These are phyloP conservation scores for Dunckerocampus dactyliophorus DNA, from an alignment of 2,113 vertebrate genomes.

Conservation along the genomic window DNA sequence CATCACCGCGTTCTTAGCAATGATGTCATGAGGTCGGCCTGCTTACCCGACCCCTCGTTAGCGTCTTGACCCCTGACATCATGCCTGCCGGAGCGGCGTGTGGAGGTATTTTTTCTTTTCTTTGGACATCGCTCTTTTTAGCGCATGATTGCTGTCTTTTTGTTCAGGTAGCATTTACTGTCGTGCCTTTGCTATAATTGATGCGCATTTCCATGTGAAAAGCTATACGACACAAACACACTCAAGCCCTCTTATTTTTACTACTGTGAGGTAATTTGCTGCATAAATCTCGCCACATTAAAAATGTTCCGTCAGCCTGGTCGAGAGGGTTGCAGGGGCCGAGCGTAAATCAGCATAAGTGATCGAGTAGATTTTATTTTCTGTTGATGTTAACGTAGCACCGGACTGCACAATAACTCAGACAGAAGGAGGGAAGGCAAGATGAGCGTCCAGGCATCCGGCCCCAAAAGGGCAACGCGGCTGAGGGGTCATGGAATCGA, in stretches of 20 bases:
- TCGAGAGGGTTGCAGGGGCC: conserved; percentile 53
- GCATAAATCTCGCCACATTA: conserved; percentile 70
- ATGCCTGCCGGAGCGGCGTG: conserved; percentile 2
- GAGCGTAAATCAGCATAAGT: conserved; percentile 71
- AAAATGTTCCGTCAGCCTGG: conserved; percentile 52
- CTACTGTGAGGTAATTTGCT: conserved; percentile 56
- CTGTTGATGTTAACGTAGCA: conserved; percentile 63
- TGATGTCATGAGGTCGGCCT: conserved; percentile 47
- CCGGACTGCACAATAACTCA: conserved; percentile 69
- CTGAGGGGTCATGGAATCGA: conserved; percentile 67
- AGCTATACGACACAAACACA: conserved; percentile 10
- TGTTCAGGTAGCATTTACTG: conserved; percentile 66
- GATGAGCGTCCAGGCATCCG: conserved; percentile 15
- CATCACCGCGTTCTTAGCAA: background rate
- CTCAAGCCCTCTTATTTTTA: conserved; percentile 40
- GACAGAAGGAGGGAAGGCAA: conserved; percentile 15
- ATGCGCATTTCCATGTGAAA: conserved; percentile 22
- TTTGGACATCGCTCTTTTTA: conserved; percentile 39
- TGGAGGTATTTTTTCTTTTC: conserved; percentile 51
- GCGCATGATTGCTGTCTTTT: conserved; percentile 59
- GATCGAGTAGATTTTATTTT: conserved; percentile 72
- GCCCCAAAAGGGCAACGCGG: conserved; percentile 18
- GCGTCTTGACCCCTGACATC: conserved; percentile 54
- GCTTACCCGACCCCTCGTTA: conserved; percentile 37
- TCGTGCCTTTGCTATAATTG: conserved; percentile 48